Base-by-base conservation (phyloP, 2,113 vertebrate genomes). In the Diadophis punctatus region DNA sequence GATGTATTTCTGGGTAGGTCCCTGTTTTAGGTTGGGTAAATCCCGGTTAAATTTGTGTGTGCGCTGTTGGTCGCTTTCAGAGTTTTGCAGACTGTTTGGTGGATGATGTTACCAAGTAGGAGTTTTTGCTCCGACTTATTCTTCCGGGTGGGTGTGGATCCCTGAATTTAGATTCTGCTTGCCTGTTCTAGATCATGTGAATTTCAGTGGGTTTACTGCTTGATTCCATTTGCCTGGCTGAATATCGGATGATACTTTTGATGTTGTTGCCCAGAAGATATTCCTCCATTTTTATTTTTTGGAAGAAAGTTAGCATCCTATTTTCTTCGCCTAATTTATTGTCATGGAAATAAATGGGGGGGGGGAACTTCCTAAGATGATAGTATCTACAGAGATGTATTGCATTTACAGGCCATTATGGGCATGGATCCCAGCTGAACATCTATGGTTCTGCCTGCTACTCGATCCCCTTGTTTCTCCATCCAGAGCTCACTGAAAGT, bases 1-100 rank as follows among this genome's bases (percentile, higher is more conserved):
- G 96, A 92, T 96, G 93, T 97, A 96, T 95, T 96, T 97, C 93
- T 89, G 96, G 95, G 95, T 96, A 92, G 93, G 96, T 96, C 94
- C 94, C 88, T n/a, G 93, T 9, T 0, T 39, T 63, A 2, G 7
- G 49, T 74, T 0, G 2, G 85, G 89, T 43, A 63, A 94, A 88
- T 4, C 0, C 60, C 8, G 1, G 1, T 0, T 3, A 85, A 93
- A 52, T 56, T 1, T 87, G 46, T 58, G 56, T 92, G 48, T 0
- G 0, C 74, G 11, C 20, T 3, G 10, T 58, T 91, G 86, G 55
- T 93, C 1, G 43, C 46, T 1, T 55, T 56, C 34, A 46, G 80
- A 90, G 56, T 51, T 89, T 84, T 52, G 88, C 55, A 3, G 0
- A 52, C 0, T 8, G 46, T 11, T 52, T 0, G 74, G 63, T 68